Evolutionary conservation across 2,113 vertebrate species (phyloP).

Genomic region (Tringa solitaria): DNA sequence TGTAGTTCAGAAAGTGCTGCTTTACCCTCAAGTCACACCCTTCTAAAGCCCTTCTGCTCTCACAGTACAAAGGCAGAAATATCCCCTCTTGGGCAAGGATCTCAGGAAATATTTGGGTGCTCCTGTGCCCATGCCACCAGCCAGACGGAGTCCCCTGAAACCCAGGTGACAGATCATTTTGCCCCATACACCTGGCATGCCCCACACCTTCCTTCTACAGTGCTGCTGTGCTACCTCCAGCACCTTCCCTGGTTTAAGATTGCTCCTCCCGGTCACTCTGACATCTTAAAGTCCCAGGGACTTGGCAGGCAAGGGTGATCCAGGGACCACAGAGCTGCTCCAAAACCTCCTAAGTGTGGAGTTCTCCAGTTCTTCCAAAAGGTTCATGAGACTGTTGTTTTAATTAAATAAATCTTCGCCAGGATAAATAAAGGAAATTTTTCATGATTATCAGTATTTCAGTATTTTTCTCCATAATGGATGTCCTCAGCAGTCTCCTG

Average conservation of each 20-base stretch:
- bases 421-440: background rate
- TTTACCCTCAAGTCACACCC: background rate
- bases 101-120: accelerated
- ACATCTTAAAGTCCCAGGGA: background rate
- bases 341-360: background rate
- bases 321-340: background rate
- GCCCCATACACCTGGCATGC: background rate
- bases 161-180: background rate
- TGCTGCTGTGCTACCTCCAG: background rate
- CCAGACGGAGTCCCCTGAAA: background rate
- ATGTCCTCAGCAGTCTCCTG: background rate
- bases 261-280: background rate
- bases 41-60: background rate
- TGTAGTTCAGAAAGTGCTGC: background rate
- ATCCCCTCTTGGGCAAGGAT: background rate
- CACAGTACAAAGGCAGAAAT: background rate
- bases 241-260: background rate
- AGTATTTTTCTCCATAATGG: background rate
- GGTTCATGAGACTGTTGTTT: background rate
- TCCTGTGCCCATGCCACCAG: background rate
- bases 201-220: background rate
- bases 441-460: background rate
- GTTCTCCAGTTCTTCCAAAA: background rate
- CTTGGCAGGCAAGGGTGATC: background rate
- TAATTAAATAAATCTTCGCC: background rate